Conservation (phyloP, 2,888 invertebrate genomes). For the Artemia sp. region DNA sequence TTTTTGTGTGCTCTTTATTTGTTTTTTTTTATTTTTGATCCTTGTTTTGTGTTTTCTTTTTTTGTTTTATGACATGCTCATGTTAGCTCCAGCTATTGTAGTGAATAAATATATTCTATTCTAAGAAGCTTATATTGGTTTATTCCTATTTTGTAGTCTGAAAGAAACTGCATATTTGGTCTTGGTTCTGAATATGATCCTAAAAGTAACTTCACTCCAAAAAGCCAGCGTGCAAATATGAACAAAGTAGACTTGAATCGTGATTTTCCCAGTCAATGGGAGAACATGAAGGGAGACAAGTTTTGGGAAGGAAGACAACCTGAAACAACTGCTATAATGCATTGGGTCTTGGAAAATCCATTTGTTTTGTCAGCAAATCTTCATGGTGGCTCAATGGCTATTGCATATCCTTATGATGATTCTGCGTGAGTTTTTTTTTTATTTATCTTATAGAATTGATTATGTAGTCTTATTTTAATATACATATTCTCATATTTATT, state of each 20-base stretch:
- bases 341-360: constrained; percentile 67
- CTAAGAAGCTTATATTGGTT: too few relatives aligned
- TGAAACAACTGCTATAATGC: constrained; percentile 72
- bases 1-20: too few relatives aligned
- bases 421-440: constrained; percentile 41
- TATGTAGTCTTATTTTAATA: background rate
- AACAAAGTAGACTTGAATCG: constrained; percentile 67
- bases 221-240: constrained; percentile 47
- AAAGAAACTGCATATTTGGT: background rate
- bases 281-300: constrained; percentile 32
- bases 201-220: constrained; percentile 18
- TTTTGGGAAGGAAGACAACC: constrained; percentile 45
- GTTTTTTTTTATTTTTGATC: too few relatives aligned
- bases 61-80: too few relatives aligned
- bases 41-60: too few relatives aligned
- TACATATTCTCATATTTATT: constrained; percentile 11
- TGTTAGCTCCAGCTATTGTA: too few relatives aligned
- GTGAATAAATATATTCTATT: too few relatives aligned
- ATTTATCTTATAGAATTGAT: background rate
- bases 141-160: background rate
- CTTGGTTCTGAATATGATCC: background rate
- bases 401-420: constrained; percentile 91
- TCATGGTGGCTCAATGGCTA: constrained; percentile 91
- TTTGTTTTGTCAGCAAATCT: constrained; percentile 79
- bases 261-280: constrained; percentile 81